Base-by-base conservation (phyloP, 2,113 vertebrate species). In the Dunckerocampus dactyliophorus region DNA sequence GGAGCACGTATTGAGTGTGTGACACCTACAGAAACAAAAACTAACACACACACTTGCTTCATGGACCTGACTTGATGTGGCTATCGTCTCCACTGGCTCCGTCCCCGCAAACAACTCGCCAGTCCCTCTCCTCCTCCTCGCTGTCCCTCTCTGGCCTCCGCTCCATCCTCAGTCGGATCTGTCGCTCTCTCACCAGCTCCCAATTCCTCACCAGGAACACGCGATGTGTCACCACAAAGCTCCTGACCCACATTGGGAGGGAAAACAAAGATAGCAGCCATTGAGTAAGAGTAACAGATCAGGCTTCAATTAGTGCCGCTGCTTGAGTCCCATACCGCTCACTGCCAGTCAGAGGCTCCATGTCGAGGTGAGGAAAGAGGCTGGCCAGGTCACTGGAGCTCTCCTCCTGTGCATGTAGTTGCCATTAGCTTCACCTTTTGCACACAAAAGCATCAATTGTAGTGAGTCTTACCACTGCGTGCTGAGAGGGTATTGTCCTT, bases 201-300 rank as follows among this genome's bases (percentile, higher is more conserved):
- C 94, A 95, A 84, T 97, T 98, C 69, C 96, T 91, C 21, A 99
- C 89, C 69, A 98, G 83, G 85, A 99, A 99, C 24, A 99, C 92
- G 6, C 90, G 92, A 76, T 93, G 96, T 17, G 93, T 94, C 15
- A 97, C 88, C 81, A 98, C 93, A 66, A 98, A 97, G 67, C 92
- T 95, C 88, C 96, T 99, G 59, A 34, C 43, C 42, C 56, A 24
- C 42, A 56, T 56, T 42, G 54, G 12, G 3, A 14, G 13, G 39
- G 39, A 43, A 43, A 43, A 3, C 11, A 43, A 56, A 21, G 34
- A 47, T 39, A 47, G 42, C 58, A 76, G 57, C 76, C 47, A 55
- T 39, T 28, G 21, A 68, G 63, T 62, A 48, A 71, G 59, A 63
- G 22, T 42, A 63, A 53, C 51, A 19, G 54, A 72, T 66, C 48